Conservation (phyloP, 2,797 vertebrate genomes). For the Chelon labrosus region DNA sequence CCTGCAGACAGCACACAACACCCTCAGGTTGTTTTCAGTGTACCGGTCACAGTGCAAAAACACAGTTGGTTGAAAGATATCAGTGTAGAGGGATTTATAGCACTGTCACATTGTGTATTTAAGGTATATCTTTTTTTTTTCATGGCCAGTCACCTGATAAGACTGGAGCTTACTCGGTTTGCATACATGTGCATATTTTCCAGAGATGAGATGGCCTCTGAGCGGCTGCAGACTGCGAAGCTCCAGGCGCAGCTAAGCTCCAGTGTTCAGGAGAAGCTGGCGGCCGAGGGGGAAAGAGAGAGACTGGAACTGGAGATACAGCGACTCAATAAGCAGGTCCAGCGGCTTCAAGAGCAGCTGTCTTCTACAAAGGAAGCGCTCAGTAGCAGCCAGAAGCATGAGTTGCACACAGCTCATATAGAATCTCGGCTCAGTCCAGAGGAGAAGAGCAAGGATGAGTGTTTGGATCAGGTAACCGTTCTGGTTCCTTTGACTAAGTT, state of each 20-base stretch:
- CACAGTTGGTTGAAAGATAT: conserved; percentile 5
- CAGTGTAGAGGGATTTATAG: conserved; percentile 1
- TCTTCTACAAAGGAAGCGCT: conserved; percentile 64
- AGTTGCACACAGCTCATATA: conserved; percentile 16
- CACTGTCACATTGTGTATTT: background rate
- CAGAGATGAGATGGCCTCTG: conserved; percentile 80
- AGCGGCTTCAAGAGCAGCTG: conserved; percentile 68
- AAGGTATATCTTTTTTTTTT: background rate
- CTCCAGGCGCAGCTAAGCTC: conserved; percentile 77
- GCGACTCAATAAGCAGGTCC: conserved; percentile 64
- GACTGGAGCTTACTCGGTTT: conserved; percentile 18
- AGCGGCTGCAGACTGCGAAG: conserved; percentile 69
- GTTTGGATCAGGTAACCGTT: conserved; percentile 81
- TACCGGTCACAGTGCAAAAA: conserved; percentile 54
- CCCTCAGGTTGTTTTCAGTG: conserved; percentile 80
- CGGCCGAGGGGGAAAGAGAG: conserved; percentile 69
- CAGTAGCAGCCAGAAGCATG: conserved; percentile 39
- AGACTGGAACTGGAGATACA: conserved; percentile 74
- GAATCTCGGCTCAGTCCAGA: conserved; percentile 54
- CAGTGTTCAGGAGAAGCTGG: conserved; percentile 73
- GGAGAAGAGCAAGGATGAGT: conserved; percentile 72
- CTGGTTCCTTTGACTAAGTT: background rate
- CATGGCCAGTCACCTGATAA: background rate
- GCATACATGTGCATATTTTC: conserved; percentile 38
- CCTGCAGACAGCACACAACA: conserved; percentile 81